Evolutionary conservation across 1,140 invertebrate genomes (phyloP), one percentile per base, ranked within the genome.

Genomic region (Anadara kagoshimensis): DNA sequence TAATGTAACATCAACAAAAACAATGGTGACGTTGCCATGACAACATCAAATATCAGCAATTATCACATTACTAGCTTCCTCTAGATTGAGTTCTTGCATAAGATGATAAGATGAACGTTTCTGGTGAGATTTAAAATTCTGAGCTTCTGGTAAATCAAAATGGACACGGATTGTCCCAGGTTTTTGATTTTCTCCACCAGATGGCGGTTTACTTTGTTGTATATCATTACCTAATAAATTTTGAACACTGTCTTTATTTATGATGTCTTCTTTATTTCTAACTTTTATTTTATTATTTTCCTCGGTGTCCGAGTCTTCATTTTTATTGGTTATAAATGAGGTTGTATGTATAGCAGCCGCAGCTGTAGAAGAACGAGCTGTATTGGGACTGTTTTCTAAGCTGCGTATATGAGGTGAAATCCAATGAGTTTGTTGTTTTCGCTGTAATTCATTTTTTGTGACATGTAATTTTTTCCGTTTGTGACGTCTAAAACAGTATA

Each of bases 41-140:
- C 29, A 36, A 3, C 29, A 36, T 36, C 29, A 36, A 36, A 36
- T 36, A 36, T 36, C 29, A 36, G 29, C 29, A 36, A 36, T 36
- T 36, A 36, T 36, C 2, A 36, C 24, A 36, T 53, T 18, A 51
- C 24, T 3, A 24, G 7, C 43, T 51, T 64, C 41, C 12, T 70
- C 73, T 45, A 75, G 20, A 56, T 61, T 70, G 1, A 75, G 49
- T 54, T 75, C 73, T 70, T 75, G 68, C 67, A 75, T 75, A 41
- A 75, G 56, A 62, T 75, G 73, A 59, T 75, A 75, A 11, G 73
- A 75, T 44, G 73, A 66, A 18, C 73, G 65, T 56, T 75, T 75
- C 47, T 75, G 62, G 51, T 75, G 73, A 54, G 73, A 66, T 56
- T 54, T 66, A 45, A 66, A 67, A 58, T 68, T 63, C 26, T 65